Percentiles rank a stretch among this genome's conserved stretches.
These are phyloP conservation scores for Hyphantria cunea DNA, from an alignment of 1,140 invertebrate species.

Conservation along the genomic window DNA sequence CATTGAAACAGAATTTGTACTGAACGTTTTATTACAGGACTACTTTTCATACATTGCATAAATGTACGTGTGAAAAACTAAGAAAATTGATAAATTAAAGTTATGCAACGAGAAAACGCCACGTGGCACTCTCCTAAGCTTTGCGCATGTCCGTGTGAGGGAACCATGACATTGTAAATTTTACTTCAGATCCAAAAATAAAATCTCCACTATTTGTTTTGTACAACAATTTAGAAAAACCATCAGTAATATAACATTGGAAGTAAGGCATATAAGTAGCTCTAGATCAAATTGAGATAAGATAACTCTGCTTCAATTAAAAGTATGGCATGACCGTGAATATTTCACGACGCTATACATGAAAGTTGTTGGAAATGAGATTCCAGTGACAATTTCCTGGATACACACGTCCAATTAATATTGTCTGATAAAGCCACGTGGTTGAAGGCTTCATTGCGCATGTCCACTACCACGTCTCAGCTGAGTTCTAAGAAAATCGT, in stretches of 20 bases:
- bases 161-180: constrained; percentile 40
- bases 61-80: no score
- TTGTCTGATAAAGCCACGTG: constrained; percentile 56
- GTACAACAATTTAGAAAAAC: no score
- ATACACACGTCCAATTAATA: constrained; percentile 37
- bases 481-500: constrained; percentile 75
- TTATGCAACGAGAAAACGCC: constrained; percentile 73
- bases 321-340: no score
- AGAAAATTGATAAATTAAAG: constrained; percentile 34
- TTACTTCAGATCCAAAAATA: constrained; percentile 3
- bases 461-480: constrained; percentile 55
- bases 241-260: no score
- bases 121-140: constrained; percentile 56
- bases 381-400: no score
- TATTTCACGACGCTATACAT: no score
- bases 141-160: constrained; percentile 58
- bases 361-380: no score
- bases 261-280: no score
- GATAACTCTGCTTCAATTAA: no score
- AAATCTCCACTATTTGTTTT: no score
- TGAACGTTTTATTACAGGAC: not conserved
- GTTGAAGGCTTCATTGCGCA: constrained; percentile 52
- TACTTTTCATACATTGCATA: no score
- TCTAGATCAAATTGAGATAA: no score
- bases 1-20: not conserved